These are phyloP conservation scores for Heliocidaris erythrogramma DNA, from an alignment of 35 echinoderm and acorn worm genomes.

Conservation along the genomic window DNA sequence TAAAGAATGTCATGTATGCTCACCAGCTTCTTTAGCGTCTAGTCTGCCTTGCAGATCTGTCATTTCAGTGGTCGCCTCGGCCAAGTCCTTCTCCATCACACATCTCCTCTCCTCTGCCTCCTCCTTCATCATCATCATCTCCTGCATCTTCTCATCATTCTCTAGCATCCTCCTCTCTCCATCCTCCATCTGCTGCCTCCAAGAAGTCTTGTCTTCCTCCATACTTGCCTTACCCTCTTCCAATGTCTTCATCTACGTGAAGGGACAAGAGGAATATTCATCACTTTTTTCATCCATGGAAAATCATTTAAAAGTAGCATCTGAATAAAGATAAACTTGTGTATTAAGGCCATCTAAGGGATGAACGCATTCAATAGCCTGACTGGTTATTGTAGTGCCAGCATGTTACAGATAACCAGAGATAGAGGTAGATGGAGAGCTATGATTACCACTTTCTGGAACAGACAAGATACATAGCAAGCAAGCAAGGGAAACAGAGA, in stretches of 20 bases:
- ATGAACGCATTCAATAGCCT: too few species aligned
- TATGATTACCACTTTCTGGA: too few species aligned
- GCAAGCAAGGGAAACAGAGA: too few species aligned
- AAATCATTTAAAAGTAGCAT: too few species aligned
- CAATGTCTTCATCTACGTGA: neutral
- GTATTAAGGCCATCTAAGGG: too few species aligned
- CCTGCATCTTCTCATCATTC: slow-evolving; percentile 30
- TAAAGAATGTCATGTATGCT: neutral
- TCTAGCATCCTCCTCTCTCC: slow-evolving; percentile 29
- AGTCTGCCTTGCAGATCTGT: neutral
- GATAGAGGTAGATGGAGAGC: too few species aligned
- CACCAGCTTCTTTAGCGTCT: neutral
- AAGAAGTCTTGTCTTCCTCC: slow-evolving; percentile 8
- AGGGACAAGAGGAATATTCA: neutral
- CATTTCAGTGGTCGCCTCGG: neutral
- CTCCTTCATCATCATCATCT: neutral
- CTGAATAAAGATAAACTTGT: too few species aligned
- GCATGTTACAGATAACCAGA: too few species aligned
- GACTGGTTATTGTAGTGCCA: too few species aligned
- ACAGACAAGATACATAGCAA: too few species aligned
- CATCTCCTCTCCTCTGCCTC: slow-evolving; percentile 5
- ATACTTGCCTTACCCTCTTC: neutral
- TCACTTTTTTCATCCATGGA: too few species aligned
- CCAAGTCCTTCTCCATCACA: neutral
- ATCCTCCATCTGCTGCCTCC: slow-evolving; percentile 27